Percentiles rank a stretch among this genome's conserved stretches.
phyloP scores from a whole-genome alignment of 2,888 invertebrate genomes.

The Sphecodes monilicornis region DNA sequence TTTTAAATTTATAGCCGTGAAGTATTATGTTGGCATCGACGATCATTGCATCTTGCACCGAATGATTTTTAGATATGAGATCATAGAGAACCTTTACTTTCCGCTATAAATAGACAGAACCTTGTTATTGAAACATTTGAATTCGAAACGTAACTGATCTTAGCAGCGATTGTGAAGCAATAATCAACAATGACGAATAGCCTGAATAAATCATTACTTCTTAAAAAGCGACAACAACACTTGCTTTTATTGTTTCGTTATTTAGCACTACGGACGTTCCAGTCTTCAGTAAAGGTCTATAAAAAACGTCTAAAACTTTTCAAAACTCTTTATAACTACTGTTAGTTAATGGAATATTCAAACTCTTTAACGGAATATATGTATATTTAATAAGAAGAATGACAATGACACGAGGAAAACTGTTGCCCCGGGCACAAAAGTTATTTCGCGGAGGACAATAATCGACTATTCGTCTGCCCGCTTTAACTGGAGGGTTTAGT shows the following conservation, averaged over 20 bases:
- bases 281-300: background rate
- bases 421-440: background rate
- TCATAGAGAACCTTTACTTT: slow-evolving; percentile 16
- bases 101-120: slow-evolving; percentile 9
- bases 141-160: slow-evolving; percentile 12
- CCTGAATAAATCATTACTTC: background rate
- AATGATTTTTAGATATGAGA: slow-evolving; percentile 15
- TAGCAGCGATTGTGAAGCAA: background rate
- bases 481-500: slow-evolving; percentile 80
- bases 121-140: slow-evolving; percentile 15
- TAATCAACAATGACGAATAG: background rate
- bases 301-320: background rate
- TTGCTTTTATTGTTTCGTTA: background rate
- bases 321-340: background rate
- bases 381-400: background rate
- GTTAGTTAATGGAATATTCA: background rate
- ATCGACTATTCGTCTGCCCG: slow-evolving; percentile 70
- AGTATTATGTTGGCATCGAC: slow-evolving; percentile 18
- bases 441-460: slow-evolving; percentile 37
- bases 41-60: slow-evolving; percentile 8
- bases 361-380: background rate
- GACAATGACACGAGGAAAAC: slow-evolving; percentile 2
- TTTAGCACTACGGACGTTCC: background rate
- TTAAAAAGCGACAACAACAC: background rate
- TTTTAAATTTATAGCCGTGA: slow-evolving; percentile 8